These are phyloP conservation scores for Megaustenia siamemsis DNA, from an alignment of 2,888 invertebrate genomes.

Conservation along the genomic window DNA sequence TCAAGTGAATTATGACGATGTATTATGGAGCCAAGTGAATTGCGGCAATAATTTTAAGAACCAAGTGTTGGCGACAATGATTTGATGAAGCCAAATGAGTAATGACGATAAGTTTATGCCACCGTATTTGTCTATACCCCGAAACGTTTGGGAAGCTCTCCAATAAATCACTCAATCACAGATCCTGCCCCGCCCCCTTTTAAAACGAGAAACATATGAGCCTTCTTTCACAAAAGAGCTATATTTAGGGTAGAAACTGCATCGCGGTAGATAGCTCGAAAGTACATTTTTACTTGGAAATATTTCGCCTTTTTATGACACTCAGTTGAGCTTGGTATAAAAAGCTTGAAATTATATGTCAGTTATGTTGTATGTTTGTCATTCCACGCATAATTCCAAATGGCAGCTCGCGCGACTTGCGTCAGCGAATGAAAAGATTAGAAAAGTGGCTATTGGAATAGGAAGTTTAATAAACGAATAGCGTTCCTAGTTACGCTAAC, in stretches of 20 bases:
- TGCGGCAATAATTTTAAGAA: too few relatives aligned
- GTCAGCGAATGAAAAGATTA: not conserved
- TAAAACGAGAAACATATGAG: not conserved
- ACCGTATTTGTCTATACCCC: too few relatives aligned
- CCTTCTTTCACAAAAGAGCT: not conserved
- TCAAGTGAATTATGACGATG: too few relatives aligned
- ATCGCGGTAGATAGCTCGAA: not conserved
- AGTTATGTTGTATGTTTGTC: not conserved
- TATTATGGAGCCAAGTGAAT: too few relatives aligned
- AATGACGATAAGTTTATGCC: too few relatives aligned
- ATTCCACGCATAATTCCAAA: not conserved
- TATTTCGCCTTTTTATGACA: slow-evolving; percentile 14
- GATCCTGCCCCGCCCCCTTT: not conserved
- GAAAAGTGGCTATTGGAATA: not conserved
- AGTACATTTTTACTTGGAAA: not conserved
- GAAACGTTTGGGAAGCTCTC: not conserved
- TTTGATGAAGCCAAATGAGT: too few relatives aligned
- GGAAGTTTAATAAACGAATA: slow-evolving; percentile 4
- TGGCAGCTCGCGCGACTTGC: not conserved
- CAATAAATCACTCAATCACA: slow-evolving; percentile 1
- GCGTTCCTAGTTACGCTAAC: not conserved
- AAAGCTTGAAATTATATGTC: slow-evolving; percentile 3
- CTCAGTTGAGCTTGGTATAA: not conserved
- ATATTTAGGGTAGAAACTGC: not conserved
- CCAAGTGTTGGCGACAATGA: too few relatives aligned